Conservation (phyloP, 2,888 invertebrate genomes). For the Luffia ferchaultella region DNA sequence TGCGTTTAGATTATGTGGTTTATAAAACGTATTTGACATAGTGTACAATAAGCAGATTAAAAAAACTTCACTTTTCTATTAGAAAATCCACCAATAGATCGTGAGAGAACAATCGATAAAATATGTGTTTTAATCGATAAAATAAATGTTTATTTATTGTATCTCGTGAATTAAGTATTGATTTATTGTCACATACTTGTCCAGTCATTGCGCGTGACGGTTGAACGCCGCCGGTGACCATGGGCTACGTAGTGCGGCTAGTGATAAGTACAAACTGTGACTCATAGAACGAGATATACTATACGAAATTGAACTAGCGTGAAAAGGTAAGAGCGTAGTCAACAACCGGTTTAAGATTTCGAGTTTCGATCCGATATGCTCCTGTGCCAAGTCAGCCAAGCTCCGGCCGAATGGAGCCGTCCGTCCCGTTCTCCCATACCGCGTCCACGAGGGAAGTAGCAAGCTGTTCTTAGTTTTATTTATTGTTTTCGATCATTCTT, state of each 20-base stretch:
- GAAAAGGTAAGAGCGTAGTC: constrained; percentile 41
- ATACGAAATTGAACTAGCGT: constrained; percentile 28
- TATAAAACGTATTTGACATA: too few relatives aligned
- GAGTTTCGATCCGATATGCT: constrained; percentile 64
- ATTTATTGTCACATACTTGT: constrained; percentile 53
- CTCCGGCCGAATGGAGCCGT: constrained; percentile 44
- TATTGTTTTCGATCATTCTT: background rate
- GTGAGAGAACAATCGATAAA: too few relatives aligned
- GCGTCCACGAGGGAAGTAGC: constrained; percentile 28
- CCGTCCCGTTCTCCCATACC: constrained; percentile 12
- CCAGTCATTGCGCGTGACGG: constrained; percentile 57
- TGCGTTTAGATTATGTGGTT: too few relatives aligned
- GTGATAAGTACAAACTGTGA: constrained; percentile 61
- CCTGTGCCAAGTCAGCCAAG: constrained; percentile 42
- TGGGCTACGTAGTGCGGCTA: constrained; percentile 59
- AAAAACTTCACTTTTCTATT: too few relatives aligned
- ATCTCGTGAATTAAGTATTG: constrained; percentile 36
- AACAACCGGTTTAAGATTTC: constrained; percentile 62
- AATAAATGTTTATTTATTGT: constrained; percentile 35
- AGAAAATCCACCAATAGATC: too few relatives aligned
- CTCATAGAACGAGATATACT: constrained; percentile 49
- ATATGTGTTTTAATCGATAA: too few relatives aligned
- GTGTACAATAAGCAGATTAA: too few relatives aligned
- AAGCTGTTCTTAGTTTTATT: background rate
- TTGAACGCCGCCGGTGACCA: constrained; percentile 53